Base-by-base conservation (phyloP, 2,888 invertebrate species). In the Amphimallon solstitiale region DNA sequence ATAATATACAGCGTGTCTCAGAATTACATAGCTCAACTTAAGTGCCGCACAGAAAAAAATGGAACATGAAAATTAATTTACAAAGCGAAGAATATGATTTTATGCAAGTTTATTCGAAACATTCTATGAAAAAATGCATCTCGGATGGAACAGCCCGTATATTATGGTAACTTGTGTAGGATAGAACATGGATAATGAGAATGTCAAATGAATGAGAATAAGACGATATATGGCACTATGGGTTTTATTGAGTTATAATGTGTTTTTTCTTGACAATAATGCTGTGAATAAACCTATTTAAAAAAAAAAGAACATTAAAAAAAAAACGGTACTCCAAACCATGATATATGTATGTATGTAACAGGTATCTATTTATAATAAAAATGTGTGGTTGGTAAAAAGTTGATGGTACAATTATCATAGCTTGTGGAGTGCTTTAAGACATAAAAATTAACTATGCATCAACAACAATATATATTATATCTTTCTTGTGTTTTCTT, bases 161-260 rank as follows among this genome's bases (percentile, higher is more conserved):
- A 29, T 3, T 29, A 29, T 5, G 5, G 29, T 29, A 29, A 29
- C 1, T 29, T 7, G 40, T 59, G 56, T 59, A 40, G 43, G 56
- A 43, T 40, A 43, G 43, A n/a, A 40, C 10, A 59, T 34, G 35
- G 56, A 59, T 1, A 59, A 59, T 59, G 67, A 67, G 67, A 65
- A 60, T 29, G 29, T 29, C 29, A 35, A 14, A 67, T 67, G 67
- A 65, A 37, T 67, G 67, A 65, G 46, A 64, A 66, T 66, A 67
- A 67, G 60, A 67, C 80, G 79, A 79, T 79, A 77, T 81, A 82
- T 82, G 82, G 82, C 82, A 82, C 82, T 82, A 82, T 81, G 82
- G 79, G 81, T 80, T 81, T 81, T 81, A 81, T 81, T 81, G 77
- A 81, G 78, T 79, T 80, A 80, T 78, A 80, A 80, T 81, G 81